phyloP scores from a whole-genome alignment of 2,888 invertebrate genomes.

The Phymatocera aterrima region DNA sequence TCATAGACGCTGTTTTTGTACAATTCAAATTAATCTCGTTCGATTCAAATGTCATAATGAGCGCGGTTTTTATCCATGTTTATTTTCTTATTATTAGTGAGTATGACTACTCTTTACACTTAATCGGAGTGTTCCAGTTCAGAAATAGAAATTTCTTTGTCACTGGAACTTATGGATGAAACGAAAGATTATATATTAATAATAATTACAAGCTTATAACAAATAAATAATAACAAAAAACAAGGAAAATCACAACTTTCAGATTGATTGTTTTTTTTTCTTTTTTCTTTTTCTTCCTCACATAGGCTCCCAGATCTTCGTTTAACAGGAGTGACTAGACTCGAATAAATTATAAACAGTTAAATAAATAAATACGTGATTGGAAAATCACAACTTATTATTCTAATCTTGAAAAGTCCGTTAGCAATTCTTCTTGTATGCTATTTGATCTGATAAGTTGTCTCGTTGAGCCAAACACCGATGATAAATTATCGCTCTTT shows the following conservation, averaged over 20 bases:
- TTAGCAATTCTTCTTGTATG: constrained; percentile 89
- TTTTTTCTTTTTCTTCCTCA: constrained; percentile 14
- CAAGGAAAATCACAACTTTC: constrained; percentile 62
- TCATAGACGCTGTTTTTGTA: constrained; percentile 29
- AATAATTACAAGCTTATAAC: constrained; percentile 66
- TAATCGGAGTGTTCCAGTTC: constrained; percentile 22
- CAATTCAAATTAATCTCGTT: constrained; percentile 35
- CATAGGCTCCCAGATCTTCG: constrained; percentile 48
- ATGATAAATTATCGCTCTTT: constrained; percentile 77
- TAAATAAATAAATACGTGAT: constrained; percentile 62
- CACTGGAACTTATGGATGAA: constrained; percentile 39
- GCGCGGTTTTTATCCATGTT: constrained; percentile 10
- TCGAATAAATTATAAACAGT: constrained; percentile 55
- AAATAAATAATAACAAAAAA: constrained; percentile 71
- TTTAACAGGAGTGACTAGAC: constrained; percentile 57
- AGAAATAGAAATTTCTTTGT: constrained; percentile 42
- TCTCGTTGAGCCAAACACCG: constrained; percentile 78
- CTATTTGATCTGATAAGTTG: constrained; percentile 86
- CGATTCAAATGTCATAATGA: constrained; percentile 4
- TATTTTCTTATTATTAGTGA: constrained; percentile 19
- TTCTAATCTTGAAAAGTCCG: constrained; percentile 71
- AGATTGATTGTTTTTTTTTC: constrained; percentile 50
- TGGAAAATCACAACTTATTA: constrained; percentile 64
- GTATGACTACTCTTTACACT: constrained; percentile 37
- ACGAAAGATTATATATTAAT: constrained; percentile 49